Evolutionary conservation across 1,140 invertebrate genomes (phyloP).

Genomic region (Pachypeltis micranthus): DNA sequence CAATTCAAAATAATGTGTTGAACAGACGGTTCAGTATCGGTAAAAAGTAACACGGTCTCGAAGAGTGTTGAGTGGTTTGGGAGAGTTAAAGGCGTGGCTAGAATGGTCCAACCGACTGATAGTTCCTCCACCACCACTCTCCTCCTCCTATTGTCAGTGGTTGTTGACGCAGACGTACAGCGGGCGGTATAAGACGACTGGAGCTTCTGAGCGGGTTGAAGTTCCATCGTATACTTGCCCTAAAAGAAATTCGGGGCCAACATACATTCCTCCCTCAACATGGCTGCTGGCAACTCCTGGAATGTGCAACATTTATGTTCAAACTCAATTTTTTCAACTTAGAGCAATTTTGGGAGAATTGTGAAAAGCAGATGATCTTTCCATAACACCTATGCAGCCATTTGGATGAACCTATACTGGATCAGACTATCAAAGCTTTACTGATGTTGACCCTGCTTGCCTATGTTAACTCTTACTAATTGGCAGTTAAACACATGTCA

Average conservation of each 20-base stretch:
- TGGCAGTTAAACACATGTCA: no score
- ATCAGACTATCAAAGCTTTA: no score
- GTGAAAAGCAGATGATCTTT: no score
- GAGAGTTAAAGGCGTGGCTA: background rate
- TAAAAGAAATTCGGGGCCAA: slow-evolving; percentile 67
- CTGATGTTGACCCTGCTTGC: no score
- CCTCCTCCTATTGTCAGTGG: background rate
- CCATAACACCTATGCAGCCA: no score
- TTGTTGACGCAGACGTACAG: slow-evolving; percentile 20
- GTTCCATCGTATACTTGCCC: slow-evolving; percentile 74
- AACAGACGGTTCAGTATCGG: background rate
- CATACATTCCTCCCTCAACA: slow-evolving; percentile 69
- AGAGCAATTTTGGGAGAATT: no score
- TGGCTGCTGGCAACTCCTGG: slow-evolving; percentile 55
- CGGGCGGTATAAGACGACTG: slow-evolving; percentile 45
- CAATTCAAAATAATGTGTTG: no score
- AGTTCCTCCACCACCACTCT: background rate
- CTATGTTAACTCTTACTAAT: no score
- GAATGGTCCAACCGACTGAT: background rate
- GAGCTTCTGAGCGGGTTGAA: slow-evolving; percentile 32
- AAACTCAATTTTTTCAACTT: no score
- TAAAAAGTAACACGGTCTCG: background rate
- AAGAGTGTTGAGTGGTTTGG: background rate
- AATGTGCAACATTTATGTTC: slow-evolving; percentile 26
- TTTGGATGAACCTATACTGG: no score